phyloP scores from a whole-genome alignment of 1,140 invertebrate genomes.

The Metaphire vulgaris region DNA sequence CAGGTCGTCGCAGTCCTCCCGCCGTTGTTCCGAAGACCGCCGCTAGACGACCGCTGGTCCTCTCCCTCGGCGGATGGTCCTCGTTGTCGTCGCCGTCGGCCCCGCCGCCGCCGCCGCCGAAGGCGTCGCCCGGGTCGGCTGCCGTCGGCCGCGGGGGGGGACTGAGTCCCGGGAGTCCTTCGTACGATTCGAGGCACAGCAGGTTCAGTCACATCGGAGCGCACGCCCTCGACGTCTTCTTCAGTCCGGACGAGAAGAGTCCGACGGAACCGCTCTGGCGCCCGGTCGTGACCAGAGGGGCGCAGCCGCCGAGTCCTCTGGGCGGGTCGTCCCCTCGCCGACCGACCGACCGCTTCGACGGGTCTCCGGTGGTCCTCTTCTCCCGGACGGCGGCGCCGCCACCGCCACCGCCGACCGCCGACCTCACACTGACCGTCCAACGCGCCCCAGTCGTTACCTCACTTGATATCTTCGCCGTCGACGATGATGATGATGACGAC shows the following conservation, averaged over 20 bases:
- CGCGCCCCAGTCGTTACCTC: slow-evolving; percentile 9
- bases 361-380: not conserved
- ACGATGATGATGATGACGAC: slow-evolving; percentile 6
- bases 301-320: too few species aligned
- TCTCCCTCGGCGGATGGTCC: not conserved
- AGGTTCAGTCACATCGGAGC: slow-evolving; percentile 28
- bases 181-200: slow-evolving; percentile 25
- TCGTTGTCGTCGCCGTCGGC: not conserved
- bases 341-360: not conserved
- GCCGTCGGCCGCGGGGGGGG: slow-evolving; percentile 11
- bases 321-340: not conserved
- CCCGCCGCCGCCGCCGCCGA: not conserved
- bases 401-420: not conserved
- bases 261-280: slow-evolving; percentile 2
- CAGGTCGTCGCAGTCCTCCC: too few species aligned
- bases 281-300: not conserved
- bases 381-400: too few species aligned
- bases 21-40: too few species aligned
- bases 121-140: not conserved
- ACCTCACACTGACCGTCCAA: not conserved
- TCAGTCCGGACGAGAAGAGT: slow-evolving; percentile 26
- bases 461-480: slow-evolving; percentile 8
- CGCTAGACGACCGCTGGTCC: not conserved
- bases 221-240: slow-evolving; percentile 29
- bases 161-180: slow-evolving; percentile 27